Conservation (phyloP, 1,140 invertebrate species). For the Chionoecetes opilio region DNA sequence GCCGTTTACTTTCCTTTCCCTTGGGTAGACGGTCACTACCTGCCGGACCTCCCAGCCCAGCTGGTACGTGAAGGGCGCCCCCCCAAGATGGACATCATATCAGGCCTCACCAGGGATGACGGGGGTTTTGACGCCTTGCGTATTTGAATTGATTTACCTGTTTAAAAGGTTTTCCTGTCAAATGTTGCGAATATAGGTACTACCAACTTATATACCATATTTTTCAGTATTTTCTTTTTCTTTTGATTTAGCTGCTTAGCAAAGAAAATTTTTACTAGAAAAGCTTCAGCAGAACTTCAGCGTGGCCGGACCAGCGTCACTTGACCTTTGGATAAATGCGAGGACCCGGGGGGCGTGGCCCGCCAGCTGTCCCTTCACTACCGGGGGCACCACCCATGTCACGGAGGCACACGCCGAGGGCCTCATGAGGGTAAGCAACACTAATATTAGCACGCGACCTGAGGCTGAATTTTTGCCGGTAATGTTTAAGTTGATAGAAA, state of each 20-base stretch:
- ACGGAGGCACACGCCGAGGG: too few relatives aligned
- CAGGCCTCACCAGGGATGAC: constrained; percentile 52
- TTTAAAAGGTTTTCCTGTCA: neutral
- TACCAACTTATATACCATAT: too few relatives aligned
- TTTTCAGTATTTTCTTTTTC: too few relatives aligned
- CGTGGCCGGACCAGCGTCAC: neutral
- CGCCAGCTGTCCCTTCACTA: neutral
- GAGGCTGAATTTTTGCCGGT: too few relatives aligned
- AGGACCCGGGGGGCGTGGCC: constrained; percentile 33
- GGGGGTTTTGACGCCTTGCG: neutral
- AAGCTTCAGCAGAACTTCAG: constrained; percentile 14
- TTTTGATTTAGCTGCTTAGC: neutral
- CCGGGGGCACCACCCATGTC: neutral
- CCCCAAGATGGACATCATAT: constrained; percentile 41
- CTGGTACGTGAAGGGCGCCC: constrained; percentile 49
- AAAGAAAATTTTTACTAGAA: neutral
- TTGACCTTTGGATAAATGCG: neutral
- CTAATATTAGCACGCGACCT: too few relatives aligned
- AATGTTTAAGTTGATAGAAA: too few relatives aligned
- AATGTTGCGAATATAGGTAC: too few relatives aligned
- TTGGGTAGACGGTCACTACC: constrained; percentile 59
- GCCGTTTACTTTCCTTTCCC: neutral
- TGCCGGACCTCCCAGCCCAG: constrained; percentile 47
- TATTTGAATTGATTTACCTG: neutral
- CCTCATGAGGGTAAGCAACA: neutral